Evolutionary conservation across 1,140 invertebrate genomes (phyloP), one percentile per base, ranked within the genome.

Genomic region (Drosophila sucinea): DNA sequence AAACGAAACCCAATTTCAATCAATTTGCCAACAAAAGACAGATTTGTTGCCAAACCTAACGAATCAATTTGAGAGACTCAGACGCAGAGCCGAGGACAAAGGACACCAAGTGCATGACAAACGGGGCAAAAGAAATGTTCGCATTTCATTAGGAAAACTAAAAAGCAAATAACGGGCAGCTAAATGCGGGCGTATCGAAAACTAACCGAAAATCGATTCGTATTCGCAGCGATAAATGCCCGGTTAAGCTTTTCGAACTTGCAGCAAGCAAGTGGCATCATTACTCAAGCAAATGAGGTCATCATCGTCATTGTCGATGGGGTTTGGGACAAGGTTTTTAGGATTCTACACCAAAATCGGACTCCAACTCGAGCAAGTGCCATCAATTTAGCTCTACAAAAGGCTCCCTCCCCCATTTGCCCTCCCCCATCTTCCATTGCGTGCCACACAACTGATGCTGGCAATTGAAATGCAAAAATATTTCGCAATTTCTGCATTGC

Each of bases 391-490:
- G 61, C 8, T 11, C 41, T 35, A 56, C 70, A 75, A 75, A 75
- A 40, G 72, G 72, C 73, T 8, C 35, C 35, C 3, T 38, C 3
- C 1, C 33, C 10, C 33, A 6, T 2, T 35, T 1, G 7, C 4
- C 41, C 27, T 33, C 4, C 7, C 33, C 41, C 44, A 17, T 27
- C 51, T 27, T 51, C 30, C 61, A 23, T 10, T 38, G 8, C 58
- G 44, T 81, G 77, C 67, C 32, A 11, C 73, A 66, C 41, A 55
- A 75, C 82, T 86, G 82, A 81, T 79, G 82, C 68, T 68, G 82
- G 70, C 77, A 81, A 73, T 85, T 81, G 82, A 87, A 86, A 86
- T 86, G 82, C 82, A 86, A 86, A 86, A 86, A 86, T 86, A 86
- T 86, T 86, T 81, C 79, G 79, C 76, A 82, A 79, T 87, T 86